A percentile compares a stretch with the other conserved stretches of the same genome.
These are phyloP conservation scores for Drosophila helvetica DNA, from an alignment of 2,888 invertebrate species.

Conservation along the genomic window DNA sequence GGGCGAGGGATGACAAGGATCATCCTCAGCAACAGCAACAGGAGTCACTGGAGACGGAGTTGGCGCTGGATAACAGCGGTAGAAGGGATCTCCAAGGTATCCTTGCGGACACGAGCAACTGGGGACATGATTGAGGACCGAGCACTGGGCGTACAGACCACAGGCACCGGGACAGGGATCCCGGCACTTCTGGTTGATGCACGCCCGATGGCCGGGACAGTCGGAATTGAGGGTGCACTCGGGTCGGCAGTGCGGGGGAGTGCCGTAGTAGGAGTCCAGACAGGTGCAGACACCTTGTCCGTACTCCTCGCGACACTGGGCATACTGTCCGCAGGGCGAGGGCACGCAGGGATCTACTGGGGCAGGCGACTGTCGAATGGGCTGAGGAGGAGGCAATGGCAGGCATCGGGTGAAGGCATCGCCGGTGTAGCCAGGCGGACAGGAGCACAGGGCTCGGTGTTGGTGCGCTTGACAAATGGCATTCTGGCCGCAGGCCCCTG, in stretches of 20 bases:
- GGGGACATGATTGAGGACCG: slow-evolving; percentile 89
- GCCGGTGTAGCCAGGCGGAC: slow-evolving; percentile 87
- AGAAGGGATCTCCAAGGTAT: slow-evolving; percentile 88
- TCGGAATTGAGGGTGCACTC: slow-evolving; percentile 89
- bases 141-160: slow-evolving; percentile 89
- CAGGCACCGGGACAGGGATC: slow-evolving; percentile 91
- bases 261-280: slow-evolving; percentile 86
- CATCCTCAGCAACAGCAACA: slow-evolving; percentile 70
- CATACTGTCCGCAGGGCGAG: slow-evolving; percentile 89
- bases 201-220: slow-evolving; percentile 88
- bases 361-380: slow-evolving; percentile 55
- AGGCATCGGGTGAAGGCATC: slow-evolving; percentile 89
- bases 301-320: slow-evolving; percentile 87
- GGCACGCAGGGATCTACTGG: slow-evolving; percentile 86
- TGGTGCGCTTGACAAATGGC: slow-evolving; percentile 86
- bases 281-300: slow-evolving; percentile 88
- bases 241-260: slow-evolving; percentile 89
- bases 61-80: slow-evolving; percentile 85
- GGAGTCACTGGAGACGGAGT: slow-evolving; percentile 9
- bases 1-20: slow-evolving; percentile 88
- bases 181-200: slow-evolving; percentile 88
- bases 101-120: slow-evolving; percentile 88
- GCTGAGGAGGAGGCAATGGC: slow-evolving; percentile 81
- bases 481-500: slow-evolving; percentile 87
- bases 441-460: slow-evolving; percentile 86